Evolutionary conservation across 1,140 invertebrate genomes (phyloP).

Genomic region (Camponotus vicinus): DNA sequence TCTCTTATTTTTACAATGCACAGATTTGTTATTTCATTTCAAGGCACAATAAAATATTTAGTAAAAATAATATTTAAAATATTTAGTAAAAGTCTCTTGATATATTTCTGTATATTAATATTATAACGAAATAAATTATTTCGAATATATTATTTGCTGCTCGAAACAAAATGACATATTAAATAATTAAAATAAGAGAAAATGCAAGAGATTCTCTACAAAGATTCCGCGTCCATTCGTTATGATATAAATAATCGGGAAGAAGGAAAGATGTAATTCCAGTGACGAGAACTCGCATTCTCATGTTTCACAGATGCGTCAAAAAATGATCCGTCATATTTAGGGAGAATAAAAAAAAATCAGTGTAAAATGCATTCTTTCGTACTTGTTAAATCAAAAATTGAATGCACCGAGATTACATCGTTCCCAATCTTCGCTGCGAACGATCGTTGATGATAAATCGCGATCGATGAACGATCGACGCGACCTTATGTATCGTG

Average conservation of each 20-base stretch:
- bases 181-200: slow-evolving; percentile 11
- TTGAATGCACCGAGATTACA: slow-evolving; percentile 2
- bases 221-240: background rate
- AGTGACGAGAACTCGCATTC: too few species aligned
- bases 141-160: background rate
- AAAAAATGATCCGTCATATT: background rate
- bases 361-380: background rate
- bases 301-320: background rate
- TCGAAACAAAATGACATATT: slow-evolving; percentile 7
- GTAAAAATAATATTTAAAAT: background rate
- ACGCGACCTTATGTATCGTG: background rate
- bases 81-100: background rate
- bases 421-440: background rate
- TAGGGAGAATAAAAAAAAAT: background rate
- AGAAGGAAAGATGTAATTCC: background rate
- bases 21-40: background rate
- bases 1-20: slow-evolving; percentile 4
- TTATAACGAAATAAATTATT: background rate
- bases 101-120: background rate
- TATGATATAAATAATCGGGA: background rate
- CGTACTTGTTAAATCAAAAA: background rate
- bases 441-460: slow-evolving; percentile 24
- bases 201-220: background rate
- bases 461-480: background rate
- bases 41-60: slow-evolving; percentile 3